phyloP scores from a whole-genome alignment of 2,113 vertebrate species.

The Herpetotheres cachinnans region DNA sequence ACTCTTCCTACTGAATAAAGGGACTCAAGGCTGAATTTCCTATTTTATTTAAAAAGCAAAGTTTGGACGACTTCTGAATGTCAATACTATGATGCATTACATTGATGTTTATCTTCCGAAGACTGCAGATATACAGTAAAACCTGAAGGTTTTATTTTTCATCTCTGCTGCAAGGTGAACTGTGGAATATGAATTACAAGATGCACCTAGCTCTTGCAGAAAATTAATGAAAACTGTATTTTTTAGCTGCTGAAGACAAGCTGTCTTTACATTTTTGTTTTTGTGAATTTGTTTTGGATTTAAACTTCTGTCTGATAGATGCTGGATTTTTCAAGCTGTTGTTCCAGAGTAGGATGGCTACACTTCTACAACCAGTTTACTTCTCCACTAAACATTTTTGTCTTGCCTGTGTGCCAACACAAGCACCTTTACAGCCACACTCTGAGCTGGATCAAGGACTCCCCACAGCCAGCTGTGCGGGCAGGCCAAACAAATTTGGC shows the following conservation, averaged over 20 bases:
- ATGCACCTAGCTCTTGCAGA: background rate
- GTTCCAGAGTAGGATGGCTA: background rate
- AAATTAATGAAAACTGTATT: background rate
- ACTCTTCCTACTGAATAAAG: background rate
- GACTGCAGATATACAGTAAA: background rate
- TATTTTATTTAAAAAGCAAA: background rate
- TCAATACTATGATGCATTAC: background rate
- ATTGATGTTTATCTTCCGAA: background rate
- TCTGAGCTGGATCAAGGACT: background rate
- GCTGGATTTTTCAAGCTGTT: background rate
- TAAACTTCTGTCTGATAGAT: background rate
- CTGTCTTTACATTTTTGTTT: background rate
- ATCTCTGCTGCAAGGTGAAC: background rate
- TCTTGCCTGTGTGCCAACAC: rapidly evolving
- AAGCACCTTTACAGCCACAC: background rate
- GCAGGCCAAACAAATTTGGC: background rate
- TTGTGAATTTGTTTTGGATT: background rate
- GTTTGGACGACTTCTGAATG: background rate
- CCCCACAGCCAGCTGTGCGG: background rate
- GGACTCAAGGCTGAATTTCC: background rate
- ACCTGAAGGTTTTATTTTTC: background rate
- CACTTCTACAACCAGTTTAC: background rate
- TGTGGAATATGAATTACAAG: background rate
- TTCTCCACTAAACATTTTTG: background rate
- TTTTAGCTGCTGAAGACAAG: background rate